phyloP scores from a whole-genome alignment of 2,797 vertebrate genomes.

The Acanthurus tractus region DNA sequence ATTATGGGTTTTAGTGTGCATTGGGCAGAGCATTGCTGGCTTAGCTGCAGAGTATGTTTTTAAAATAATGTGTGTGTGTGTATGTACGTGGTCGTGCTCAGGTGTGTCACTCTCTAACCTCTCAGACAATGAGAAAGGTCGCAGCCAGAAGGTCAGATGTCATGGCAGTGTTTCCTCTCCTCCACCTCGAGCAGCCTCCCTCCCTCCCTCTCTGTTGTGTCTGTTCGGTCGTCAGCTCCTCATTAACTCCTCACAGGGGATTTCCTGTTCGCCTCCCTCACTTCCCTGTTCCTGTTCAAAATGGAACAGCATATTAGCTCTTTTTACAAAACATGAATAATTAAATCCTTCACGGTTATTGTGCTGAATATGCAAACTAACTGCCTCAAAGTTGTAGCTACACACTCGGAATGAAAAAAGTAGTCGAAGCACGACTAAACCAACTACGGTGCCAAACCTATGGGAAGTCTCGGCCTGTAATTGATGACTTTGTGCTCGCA shows the following conservation, averaged over 20 bases:
- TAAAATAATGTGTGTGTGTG: neutral
- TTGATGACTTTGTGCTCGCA: conserved; percentile 79
- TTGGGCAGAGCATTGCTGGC: conserved; percentile 7
- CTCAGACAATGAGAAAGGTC: conserved; percentile 83
- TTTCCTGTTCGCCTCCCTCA: conserved; percentile 78
- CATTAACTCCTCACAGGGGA: conserved; percentile 82
- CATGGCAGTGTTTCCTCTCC: conserved; percentile 60
- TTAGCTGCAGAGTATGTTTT: neutral
- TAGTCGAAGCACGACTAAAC: conserved; percentile 34
- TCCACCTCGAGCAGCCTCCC: conserved; percentile 46
- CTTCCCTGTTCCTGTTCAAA: conserved; percentile 71
- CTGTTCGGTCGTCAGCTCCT: conserved; percentile 81
- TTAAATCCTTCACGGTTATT: conserved; percentile 59
- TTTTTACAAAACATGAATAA: conserved; percentile 74
- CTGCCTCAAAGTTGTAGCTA: conserved; percentile 49
- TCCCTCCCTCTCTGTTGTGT: conserved; percentile 77
- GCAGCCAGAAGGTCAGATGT: conserved; percentile 80
- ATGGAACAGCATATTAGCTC: conserved; percentile 67
- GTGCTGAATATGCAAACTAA: conserved; percentile 64
- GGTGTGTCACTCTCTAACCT: conserved; percentile 73
- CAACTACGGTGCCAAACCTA: conserved; percentile 50
- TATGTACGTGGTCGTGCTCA: conserved; percentile 60
- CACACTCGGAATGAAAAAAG: conserved; percentile 37
- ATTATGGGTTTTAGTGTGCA: conserved; percentile 47
- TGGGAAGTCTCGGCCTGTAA: conserved; percentile 65